A percentile compares a stretch with the other conserved stretches of the same genome.
Evolutionary conservation across 1,140 invertebrate species (phyloP).

Genomic region (Polypedilum pembai): DNA sequence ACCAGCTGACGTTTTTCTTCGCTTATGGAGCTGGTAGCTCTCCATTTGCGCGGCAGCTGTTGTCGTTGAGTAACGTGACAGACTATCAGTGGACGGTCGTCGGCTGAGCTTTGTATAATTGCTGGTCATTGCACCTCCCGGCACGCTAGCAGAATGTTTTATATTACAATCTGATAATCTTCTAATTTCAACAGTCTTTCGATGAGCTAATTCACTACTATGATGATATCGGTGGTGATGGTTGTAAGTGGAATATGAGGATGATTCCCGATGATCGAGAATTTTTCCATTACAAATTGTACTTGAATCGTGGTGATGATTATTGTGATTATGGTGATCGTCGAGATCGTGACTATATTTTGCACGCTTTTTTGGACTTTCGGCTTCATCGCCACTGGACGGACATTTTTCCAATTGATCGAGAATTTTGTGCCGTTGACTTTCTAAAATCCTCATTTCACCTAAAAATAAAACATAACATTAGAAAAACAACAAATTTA

Average conservation of each 20-base stretch:
- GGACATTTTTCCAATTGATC: conserved; percentile 65
- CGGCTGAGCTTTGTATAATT: conserved; percentile 37
- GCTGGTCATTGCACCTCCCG: conserved; percentile 27
- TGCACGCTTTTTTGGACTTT: conserved; percentile 56
- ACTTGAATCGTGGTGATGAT: conserved; percentile 33
- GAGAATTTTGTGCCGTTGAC: conserved; percentile 59
- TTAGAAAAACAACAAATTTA: not conserved
- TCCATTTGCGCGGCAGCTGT: not conserved
- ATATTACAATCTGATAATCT: conserved; percentile 31
- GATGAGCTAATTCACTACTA: conserved; percentile 23
- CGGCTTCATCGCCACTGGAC: conserved; percentile 60
- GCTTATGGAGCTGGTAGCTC: not conserved
- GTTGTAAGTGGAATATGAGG: conserved; percentile 30
- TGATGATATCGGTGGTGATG: conserved; percentile 24
- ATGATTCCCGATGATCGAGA: conserved; percentile 38
- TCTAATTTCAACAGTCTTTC: conserved; percentile 31
- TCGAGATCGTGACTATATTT: conserved; percentile 43
- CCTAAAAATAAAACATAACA: conserved; percentile 29
- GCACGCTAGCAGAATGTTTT: conserved; percentile 31
- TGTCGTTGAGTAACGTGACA: not conserved
- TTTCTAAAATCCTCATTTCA: conserved; percentile 59
- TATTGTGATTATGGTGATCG: conserved; percentile 45
- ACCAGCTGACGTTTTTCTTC: conserved; percentile 33
- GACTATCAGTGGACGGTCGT: conserved; percentile 41
- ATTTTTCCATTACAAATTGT: conserved; percentile 32